A percentile compares a stretch with the other conserved stretches of the same genome.
phyloP scores from a whole-genome alignment of 2,888 invertebrate genomes.

The Acrocera orbiculus region DNA sequence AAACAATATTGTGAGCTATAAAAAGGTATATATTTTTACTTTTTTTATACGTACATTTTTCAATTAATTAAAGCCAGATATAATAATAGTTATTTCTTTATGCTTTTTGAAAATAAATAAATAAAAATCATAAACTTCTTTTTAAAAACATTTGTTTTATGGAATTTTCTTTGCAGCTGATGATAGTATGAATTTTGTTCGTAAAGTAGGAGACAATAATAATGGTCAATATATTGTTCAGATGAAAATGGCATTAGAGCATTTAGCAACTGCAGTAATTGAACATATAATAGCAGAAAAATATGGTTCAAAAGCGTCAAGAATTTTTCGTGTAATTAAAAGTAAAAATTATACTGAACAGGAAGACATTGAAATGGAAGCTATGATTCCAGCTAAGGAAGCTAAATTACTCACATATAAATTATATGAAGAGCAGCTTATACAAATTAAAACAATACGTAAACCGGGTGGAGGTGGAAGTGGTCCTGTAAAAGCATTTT shows the following conservation, averaged over 20 bases:
- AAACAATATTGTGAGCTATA: too few relatives aligned
- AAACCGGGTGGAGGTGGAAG: constrained; percentile 49
- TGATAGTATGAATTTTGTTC: constrained; percentile 57
- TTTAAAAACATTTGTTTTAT: constrained; percentile 3
- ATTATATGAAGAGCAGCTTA: constrained; percentile 51
- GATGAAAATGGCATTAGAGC: constrained; percentile 48
- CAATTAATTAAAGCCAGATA: too few relatives aligned
- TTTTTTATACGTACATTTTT: too few relatives aligned
- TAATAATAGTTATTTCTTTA: too few relatives aligned
- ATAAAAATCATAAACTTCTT: too few relatives aligned
- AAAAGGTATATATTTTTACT: too few relatives aligned
- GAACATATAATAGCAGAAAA: constrained; percentile 73
- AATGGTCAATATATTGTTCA: constrained; percentile 70
- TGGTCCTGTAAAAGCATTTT: constrained; percentile 64
- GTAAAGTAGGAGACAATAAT: constrained; percentile 58
- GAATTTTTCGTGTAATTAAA: constrained; percentile 74
- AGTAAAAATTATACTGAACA: constrained; percentile 72
- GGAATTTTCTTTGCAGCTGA: constrained; percentile 44
- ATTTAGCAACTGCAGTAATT: constrained; percentile 47
- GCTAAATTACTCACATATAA: constrained; percentile 76
- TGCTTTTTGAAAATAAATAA: too few relatives aligned
- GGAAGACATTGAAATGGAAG: constrained; percentile 76
- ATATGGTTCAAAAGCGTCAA: constrained; percentile 66
- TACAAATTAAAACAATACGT: constrained; percentile 44
- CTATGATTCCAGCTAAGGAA: constrained; percentile 88